Conservation (phyloP, 92 coral and sea anemone species). For the Scolanthus callimorphus region DNA sequence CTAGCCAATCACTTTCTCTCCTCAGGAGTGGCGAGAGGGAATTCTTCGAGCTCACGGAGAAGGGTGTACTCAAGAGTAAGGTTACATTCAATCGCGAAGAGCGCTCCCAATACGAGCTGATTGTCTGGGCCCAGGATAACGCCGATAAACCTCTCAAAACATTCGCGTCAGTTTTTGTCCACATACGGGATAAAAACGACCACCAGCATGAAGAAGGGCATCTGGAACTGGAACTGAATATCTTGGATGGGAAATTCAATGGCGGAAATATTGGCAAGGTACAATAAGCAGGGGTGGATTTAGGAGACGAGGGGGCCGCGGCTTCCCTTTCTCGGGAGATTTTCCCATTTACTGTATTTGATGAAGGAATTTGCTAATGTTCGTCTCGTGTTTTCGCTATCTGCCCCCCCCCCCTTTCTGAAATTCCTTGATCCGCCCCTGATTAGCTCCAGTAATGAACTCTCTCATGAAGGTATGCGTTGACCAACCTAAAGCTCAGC, state of each 20-base stretch:
- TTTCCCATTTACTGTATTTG: too few relatives aligned
- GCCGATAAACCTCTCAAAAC: slow-evolving; percentile 52
- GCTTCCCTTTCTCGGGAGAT: too few relatives aligned
- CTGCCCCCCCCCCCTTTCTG: too few relatives aligned
- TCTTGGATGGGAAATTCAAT: slow-evolving; percentile 60
- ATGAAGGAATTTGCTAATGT: too few relatives aligned
- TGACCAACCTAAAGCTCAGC: too few relatives aligned
- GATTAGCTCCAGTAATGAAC: too few relatives aligned
- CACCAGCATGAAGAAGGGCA: slow-evolving; percentile 76
- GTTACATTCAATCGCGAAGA: slow-evolving; percentile 79
- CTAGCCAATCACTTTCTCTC: too few relatives aligned
- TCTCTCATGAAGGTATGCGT: too few relatives aligned
- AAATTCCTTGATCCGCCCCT: too few relatives aligned
- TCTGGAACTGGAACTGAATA: slow-evolving; percentile 64
- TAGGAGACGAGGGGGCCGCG: too few relatives aligned
- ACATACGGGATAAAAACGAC: slow-evolving; percentile 77
- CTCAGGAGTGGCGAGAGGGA: slow-evolving; percentile 33
- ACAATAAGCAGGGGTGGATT: too few relatives aligned
- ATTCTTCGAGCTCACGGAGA: slow-evolving; percentile 32
- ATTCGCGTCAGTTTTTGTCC: slow-evolving; percentile 41
- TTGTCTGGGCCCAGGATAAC: slow-evolving; percentile 74
- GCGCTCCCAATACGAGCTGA: slow-evolving; percentile 37
- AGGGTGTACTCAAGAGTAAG: slow-evolving; percentile 40
- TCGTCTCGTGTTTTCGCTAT: too few relatives aligned
- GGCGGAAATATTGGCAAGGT: slow-evolving; percentile 79